These are phyloP conservation scores for Apodemus agrarius DNA, from an alignment of 2,797 vertebrate species.

Conservation along the genomic window DNA sequence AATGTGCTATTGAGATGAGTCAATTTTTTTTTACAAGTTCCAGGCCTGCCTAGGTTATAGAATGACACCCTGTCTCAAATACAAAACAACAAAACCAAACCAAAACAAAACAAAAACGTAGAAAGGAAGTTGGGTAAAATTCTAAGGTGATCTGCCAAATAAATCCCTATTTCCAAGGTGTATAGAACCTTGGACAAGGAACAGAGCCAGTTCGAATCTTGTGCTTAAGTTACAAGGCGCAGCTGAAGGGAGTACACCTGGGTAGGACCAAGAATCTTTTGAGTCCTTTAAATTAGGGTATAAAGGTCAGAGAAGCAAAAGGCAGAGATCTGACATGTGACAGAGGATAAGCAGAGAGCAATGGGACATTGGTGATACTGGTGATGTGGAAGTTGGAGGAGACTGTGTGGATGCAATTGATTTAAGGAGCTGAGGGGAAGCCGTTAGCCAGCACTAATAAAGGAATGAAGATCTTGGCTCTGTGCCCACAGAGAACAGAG, in stretches of 20 bases:
- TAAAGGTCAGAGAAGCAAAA: not conserved
- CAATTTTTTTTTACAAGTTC: not conserved
- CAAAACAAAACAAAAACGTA: not conserved
- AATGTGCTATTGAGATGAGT: not conserved
- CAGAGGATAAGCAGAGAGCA: not conserved
- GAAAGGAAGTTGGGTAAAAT: not conserved
- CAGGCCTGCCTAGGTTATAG: not conserved
- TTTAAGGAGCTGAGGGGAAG: not conserved
- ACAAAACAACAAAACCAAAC: not conserved
- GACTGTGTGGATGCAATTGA: too few relatives aligned
- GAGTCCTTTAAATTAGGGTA: not conserved
- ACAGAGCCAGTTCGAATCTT: not conserved
- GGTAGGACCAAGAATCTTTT: not conserved
- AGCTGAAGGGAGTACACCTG: not conserved
- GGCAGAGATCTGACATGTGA: not conserved
- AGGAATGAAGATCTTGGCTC: not conserved
- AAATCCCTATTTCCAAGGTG: not conserved
- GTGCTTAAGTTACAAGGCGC: not conserved
- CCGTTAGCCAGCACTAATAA: not conserved
- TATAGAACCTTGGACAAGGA: not conserved
- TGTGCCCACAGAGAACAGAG: not conserved
- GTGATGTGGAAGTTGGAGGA: not conserved
- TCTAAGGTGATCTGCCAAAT: not conserved
- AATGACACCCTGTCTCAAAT: not conserved
- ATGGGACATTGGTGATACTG: not conserved